Conservation (phyloP, 2,113 vertebrate species). For the Gila orcuttii region DNA sequence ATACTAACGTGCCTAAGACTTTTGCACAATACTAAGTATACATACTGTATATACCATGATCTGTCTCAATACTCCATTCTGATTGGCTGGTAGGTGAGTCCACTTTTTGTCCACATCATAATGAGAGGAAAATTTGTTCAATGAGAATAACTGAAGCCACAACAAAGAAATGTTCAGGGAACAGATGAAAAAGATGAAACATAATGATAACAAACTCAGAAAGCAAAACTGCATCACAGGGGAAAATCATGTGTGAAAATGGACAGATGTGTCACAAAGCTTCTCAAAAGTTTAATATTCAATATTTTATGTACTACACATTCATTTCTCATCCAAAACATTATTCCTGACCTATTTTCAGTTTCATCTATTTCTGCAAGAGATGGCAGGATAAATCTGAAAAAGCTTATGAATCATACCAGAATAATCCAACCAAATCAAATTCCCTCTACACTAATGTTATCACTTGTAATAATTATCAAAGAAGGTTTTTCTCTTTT, state of each 20-base stretch:
- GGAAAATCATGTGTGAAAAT: neutral
- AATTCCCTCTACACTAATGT: neutral
- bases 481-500: neutral
- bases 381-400: neutral
- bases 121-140: neutral
- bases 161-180: neutral
- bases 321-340: neutral
- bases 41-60: too few relatives aligned
- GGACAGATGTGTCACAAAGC: too few relatives aligned
- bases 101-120: neutral
- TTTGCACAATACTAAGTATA: too few relatives aligned
- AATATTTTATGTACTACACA: neutral
- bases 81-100: too few relatives aligned
- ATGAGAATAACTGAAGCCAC: neutral
- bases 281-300: too few relatives aligned
- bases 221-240: neutral
- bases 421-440: neutral
- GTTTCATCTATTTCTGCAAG: neutral
- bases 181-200: constrained; percentile 1
- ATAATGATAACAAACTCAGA: neutral
- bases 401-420: neutral
- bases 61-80: too few relatives aligned
- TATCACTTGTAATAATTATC: neutral
- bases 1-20: too few relatives aligned
- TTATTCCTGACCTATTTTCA: neutral